Evolutionary conservation across 2,888 invertebrate species (phyloP), one percentile per base, ranked within the genome.

Genomic region (Piscicola geometra): DNA sequence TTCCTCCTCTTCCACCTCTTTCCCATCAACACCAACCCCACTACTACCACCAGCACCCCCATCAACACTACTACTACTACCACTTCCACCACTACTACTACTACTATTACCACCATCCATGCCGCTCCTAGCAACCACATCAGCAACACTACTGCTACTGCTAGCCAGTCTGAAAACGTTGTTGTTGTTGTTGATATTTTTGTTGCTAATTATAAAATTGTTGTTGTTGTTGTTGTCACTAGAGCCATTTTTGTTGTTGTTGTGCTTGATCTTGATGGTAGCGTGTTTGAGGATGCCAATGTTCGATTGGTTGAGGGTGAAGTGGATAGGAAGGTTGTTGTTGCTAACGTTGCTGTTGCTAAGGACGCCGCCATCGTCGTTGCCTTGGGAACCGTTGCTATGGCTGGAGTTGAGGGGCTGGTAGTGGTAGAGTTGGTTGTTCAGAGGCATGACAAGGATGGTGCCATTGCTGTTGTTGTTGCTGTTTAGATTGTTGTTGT

Each of bases 251-350:
- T 56, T 56, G n/a, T 25, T 25, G 25, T 56, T 56, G 60, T n/a
- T 56, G n/a, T 18, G 60, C n/a, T 56, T 56, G 3, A 56, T 25
- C 60, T 56, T 56, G 60, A 56, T 56, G 60, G 60, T 56, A 21
- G 60, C 60, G 25, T 56, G 60, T 56, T 56, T 56, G 25, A 56
- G 60, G 60, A 56, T 9, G 3, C 12, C 60, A 3, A 56, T 9
- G n/a, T 56, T 56, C 15, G 60, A 56, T n/a, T 56, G 60, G 60
- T 56, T 56, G 60, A 56, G 60, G n/a, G 60, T 56, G 60, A 56
- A 56, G 25, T 56, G 60, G 60, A 56, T 56, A 21, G 60, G 67
- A 30, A 33, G 67, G 33, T 35, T 67, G 67, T 67, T 35, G 67
- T 67, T 67, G 30, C 3, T 67, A 2, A n/a, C 21, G 12, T 3